Conservation (phyloP, 2,797 vertebrate genomes). For the Chromobotia macracanthus region DNA sequence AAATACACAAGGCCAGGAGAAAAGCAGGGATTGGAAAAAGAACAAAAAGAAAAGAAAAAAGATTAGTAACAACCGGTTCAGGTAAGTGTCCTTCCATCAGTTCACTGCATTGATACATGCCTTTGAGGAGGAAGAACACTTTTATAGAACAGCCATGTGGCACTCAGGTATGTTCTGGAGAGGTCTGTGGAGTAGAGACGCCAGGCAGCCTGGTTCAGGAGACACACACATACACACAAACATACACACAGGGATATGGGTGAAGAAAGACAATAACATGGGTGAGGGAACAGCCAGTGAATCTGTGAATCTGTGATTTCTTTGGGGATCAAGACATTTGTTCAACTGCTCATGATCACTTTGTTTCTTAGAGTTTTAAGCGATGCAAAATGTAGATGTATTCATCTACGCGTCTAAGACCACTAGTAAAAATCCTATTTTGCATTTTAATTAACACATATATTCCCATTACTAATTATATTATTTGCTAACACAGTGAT, state of each 20-base stretch:
- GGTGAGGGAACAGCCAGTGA: slow-evolving; percentile 57
- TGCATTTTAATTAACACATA: not conserved
- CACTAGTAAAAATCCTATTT: not conserved
- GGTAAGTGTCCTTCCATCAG: slow-evolving; percentile 74
- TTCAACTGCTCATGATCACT: slow-evolving; percentile 33
- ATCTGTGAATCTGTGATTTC: slow-evolving; percentile 29
- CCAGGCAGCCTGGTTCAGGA: slow-evolving; percentile 83
- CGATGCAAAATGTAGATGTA: not conserved
- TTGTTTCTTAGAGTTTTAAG: not conserved
- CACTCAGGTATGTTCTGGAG: slow-evolving; percentile 81
- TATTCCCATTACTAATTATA: not conserved
- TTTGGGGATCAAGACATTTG: slow-evolving; percentile 53
- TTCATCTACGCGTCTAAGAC: not conserved
- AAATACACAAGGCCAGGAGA: slow-evolving; percentile 72
- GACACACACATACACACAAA: slow-evolving; percentile 66
- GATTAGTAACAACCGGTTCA: slow-evolving; percentile 83
- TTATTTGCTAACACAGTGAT: not conserved
- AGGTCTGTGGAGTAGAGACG: slow-evolving; percentile 83
- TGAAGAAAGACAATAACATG: slow-evolving; percentile 71
- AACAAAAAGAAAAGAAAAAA: slow-evolving; percentile 77
- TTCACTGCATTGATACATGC: slow-evolving; percentile 82
- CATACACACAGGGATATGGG: slow-evolving; percentile 63
- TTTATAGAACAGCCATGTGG: slow-evolving; percentile 84
- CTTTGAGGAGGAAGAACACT: slow-evolving; percentile 83
- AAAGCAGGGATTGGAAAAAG: slow-evolving; percentile 62